A percentile compares a stretch with the other conserved stretches of the same genome.
Evolutionary conservation across 2,113 vertebrate species (phyloP).

Genomic region (Otus sunia): DNA sequence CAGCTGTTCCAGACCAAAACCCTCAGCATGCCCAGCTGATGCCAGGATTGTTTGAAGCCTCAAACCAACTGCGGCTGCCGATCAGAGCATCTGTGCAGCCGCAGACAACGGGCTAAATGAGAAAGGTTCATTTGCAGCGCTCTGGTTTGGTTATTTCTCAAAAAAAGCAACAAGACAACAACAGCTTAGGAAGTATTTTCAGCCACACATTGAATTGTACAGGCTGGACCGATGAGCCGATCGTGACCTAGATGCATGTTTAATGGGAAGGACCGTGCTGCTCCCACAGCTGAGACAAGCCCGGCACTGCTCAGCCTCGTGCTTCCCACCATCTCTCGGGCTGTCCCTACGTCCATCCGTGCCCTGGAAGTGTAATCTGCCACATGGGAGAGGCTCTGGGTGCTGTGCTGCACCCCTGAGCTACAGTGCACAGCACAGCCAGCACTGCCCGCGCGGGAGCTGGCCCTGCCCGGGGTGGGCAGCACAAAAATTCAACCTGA

Average conservation of each 20-base stretch:
- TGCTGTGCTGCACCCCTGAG: not conserved
- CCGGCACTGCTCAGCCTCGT: fast-evolving
- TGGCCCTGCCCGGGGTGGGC: not conserved
- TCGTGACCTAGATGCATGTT: not conserved
- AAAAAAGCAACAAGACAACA: not conserved
- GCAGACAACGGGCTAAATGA: fast-evolving
- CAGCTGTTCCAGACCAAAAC: not conserved
- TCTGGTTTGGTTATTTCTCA: not conserved
- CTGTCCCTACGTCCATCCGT: not conserved
- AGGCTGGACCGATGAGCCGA: not conserved
- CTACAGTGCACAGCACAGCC: not conserved
- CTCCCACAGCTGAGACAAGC: not conserved
- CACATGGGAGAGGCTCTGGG: not conserved
- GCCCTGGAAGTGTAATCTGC: not conserved
- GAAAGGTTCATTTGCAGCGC: not conserved
- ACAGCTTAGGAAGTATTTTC: not conserved
- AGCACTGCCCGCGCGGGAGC: not conserved
- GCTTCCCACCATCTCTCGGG: fast-evolving
- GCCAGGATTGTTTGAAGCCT: not conserved
- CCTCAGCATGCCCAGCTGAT: fast-evolving
- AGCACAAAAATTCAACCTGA: not conserved
- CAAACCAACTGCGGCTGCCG: not conserved
- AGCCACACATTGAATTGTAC: not conserved
- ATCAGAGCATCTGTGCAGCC: not conserved
- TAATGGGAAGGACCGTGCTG: not conserved